phyloP scores from a whole-genome alignment of 2,888 invertebrate species.

The Lithophane ornitopus region DNA sequence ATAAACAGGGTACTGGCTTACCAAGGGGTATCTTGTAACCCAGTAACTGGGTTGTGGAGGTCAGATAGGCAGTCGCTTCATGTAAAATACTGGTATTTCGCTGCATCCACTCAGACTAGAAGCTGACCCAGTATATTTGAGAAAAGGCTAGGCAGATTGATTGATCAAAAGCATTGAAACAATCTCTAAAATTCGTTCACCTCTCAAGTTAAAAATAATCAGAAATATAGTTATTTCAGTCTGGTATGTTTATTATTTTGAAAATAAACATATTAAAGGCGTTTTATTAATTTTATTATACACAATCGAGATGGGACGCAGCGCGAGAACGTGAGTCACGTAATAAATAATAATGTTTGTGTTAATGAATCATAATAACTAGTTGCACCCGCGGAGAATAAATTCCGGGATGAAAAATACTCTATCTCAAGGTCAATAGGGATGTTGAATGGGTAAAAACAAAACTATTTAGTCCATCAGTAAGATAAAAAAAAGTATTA shows the following conservation, averaged over 20 bases:
- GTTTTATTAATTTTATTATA: slow-evolving; percentile 52
- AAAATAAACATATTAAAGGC: slow-evolving; percentile 59
- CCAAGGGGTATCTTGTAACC: too few species aligned
- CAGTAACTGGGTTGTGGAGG: too few species aligned
- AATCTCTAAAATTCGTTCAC: slow-evolving; percentile 1
- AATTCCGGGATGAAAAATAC: background rate
- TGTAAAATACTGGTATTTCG: too few species aligned
- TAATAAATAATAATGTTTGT: slow-evolving; percentile 18
- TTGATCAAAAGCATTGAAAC: background rate
- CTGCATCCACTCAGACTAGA: too few species aligned
- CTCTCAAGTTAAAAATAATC: slow-evolving; percentile 29
- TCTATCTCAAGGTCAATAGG: background rate
- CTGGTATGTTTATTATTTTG: slow-evolving; percentile 28
- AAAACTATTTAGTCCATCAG: too few species aligned
- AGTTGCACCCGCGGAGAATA: background rate
- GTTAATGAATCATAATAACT: background rate
- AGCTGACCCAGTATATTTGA: too few species aligned
- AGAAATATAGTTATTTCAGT: background rate
- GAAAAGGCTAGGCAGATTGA: too few species aligned
- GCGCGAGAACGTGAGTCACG: background rate
- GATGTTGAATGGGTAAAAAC: too few species aligned
- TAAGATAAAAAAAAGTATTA: too few species aligned
- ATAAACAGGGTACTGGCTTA: too few species aligned
- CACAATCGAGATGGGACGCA: slow-evolving; percentile 36
- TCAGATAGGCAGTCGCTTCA: too few species aligned